Conservation (phyloP, 2,888 invertebrate species). For the Apodemia hepburni region DNA sequence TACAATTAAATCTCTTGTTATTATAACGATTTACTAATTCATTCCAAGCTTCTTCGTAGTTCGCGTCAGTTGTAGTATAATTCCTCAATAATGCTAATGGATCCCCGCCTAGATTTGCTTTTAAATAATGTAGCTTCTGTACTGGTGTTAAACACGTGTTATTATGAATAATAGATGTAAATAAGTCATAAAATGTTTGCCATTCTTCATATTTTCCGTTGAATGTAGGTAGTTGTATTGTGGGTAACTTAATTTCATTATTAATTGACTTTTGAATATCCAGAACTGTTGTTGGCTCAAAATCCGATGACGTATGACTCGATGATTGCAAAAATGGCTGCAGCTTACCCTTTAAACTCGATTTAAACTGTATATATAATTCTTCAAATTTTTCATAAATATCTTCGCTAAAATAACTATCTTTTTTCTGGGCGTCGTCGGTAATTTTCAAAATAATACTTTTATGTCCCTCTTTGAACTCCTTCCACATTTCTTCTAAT, state of each 20-base stretch:
- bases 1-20: slow-evolving; percentile 32
- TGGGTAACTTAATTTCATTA: slow-evolving; percentile 25
- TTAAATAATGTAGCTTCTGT: slow-evolving; percentile 34
- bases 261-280: no score
- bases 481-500: not conserved
- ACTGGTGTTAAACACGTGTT: slow-evolving; percentile 26
- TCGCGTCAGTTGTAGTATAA: slow-evolving; percentile 29
- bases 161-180: slow-evolving; percentile 29
- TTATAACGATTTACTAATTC: slow-evolving; percentile 29
- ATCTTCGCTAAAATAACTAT: slow-evolving; percentile 11
- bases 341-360: no score
- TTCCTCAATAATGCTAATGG: slow-evolving; percentile 27
- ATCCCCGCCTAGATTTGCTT: slow-evolving; percentile 30
- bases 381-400: not conserved
- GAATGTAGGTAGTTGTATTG: slow-evolving; percentile 29
- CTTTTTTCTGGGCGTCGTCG: not conserved
- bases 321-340: no score
- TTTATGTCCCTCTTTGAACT: not conserved
- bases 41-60: slow-evolving; percentile 32
- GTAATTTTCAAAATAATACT: not conserved
- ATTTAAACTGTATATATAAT: not conserved
- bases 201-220: slow-evolving; percentile 30
- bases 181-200: slow-evolving; percentile 31
- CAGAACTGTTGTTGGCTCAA: no score
- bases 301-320: no score